A percentile compares a stretch with the other conserved stretches of the same genome.
These are phyloP conservation scores for Paragorgia papillata DNA, from an alignment of 92 coral and sea anemone genomes.

Conservation along the genomic window DNA sequence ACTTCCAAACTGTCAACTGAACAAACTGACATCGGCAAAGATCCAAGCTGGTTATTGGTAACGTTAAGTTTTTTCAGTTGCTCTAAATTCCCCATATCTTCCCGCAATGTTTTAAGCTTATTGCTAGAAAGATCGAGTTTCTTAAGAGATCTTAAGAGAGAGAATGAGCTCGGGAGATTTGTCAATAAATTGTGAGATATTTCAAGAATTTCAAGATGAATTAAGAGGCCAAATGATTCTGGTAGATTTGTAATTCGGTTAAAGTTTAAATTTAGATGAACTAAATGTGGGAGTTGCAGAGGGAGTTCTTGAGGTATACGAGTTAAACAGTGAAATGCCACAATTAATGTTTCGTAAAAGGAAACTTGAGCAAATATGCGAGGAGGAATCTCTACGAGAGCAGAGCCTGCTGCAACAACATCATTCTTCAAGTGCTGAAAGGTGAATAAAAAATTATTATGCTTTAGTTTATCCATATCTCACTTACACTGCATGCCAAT, in stretches of 20 bases:
- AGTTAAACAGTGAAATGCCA: slow-evolving; percentile 78
- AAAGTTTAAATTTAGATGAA: slow-evolving; percentile 78
- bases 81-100: slow-evolving; percentile 72
- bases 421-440: slow-evolving; percentile 36
- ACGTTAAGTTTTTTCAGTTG: slow-evolving; percentile 76
- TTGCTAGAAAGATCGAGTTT: slow-evolving; percentile 89
- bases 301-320: slow-evolving; percentile 84
- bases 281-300: slow-evolving; percentile 84
- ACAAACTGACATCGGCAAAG: slow-evolving; percentile 77
- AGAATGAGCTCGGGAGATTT: slow-evolving; percentile 81
- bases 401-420: slow-evolving; percentile 3
- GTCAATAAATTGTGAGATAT: slow-evolving; percentile 76
- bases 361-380: slow-evolving; percentile 57
- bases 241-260: slow-evolving; percentile 74
- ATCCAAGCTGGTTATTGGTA: slow-evolving; percentile 78
- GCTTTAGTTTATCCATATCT: no score
- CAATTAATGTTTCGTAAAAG: slow-evolving; percentile 87
- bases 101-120: slow-evolving; percentile 66
- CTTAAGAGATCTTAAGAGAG: slow-evolving; percentile 73
- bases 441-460: neutral
- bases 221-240: slow-evolving; percentile 88
- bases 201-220: slow-evolving; percentile 78
- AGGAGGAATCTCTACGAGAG: slow-evolving; percentile 34
- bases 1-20: slow-evolving; percentile 65
- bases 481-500: no score